These are phyloP conservation scores for Epizoanthus stellaris DNA, from an alignment of 92 coral and sea anemone genomes.

Conservation along the genomic window DNA sequence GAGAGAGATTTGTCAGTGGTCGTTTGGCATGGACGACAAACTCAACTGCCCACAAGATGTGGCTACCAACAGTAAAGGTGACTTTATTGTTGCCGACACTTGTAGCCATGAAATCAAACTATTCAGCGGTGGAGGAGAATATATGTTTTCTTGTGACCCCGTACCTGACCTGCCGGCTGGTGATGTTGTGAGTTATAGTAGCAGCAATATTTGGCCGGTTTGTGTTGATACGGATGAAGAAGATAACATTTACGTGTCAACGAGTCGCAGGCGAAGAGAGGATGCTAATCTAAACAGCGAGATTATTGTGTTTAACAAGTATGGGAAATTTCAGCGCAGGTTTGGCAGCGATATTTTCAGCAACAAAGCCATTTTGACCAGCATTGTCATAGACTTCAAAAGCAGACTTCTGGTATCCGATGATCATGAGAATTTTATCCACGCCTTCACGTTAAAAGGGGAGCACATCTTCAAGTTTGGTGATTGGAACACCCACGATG, in stretches of 20 bases:
- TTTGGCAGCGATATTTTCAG: constrained; percentile 17
- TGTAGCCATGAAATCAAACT: constrained; percentile 40
- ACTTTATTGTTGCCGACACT: constrained; percentile 49
- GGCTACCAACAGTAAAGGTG: constrained; percentile 10
- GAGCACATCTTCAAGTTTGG: constrained; percentile 38
- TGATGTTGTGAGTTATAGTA: background rate
- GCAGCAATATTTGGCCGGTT: constrained; percentile 34
- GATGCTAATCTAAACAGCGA: background rate
- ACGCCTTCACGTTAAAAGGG: constrained; percentile 42
- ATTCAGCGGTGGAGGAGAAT: constrained; percentile 18
- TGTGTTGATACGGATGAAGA: constrained; percentile 3
- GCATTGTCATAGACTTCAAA: constrained; percentile 7
- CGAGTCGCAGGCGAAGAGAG: constrained; percentile 50
- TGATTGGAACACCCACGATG: constrained; percentile 56
- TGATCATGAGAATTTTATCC: constrained; percentile 45
- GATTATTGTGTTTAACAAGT: constrained; percentile 9
- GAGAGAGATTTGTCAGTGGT: constrained; percentile 17
- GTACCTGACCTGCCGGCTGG: background rate
- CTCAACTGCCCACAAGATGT: constrained; percentile 55
- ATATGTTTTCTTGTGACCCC: constrained; percentile 23
- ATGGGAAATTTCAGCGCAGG: constrained; percentile 4
- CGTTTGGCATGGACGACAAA: background rate
- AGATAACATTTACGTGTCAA: constrained; percentile 24
- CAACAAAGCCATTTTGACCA: constrained; percentile 8
- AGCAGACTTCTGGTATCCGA: constrained; percentile 27